phyloP scores from a whole-genome alignment of 37 sponge, comb jelly and placozoan species.

The Tethya wilhelma region DNA sequence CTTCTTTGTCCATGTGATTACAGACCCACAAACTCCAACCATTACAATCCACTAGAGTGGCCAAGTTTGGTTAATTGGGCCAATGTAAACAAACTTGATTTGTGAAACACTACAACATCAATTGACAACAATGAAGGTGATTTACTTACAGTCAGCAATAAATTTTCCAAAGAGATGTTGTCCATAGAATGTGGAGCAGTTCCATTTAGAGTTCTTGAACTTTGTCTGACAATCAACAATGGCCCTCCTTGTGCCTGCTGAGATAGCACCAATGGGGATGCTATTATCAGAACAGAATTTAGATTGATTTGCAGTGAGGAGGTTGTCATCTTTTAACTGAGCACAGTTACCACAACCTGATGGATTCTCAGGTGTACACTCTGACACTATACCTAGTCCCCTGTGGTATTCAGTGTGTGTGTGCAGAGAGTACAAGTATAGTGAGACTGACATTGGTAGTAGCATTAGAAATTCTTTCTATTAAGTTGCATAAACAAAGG shows the following conservation, averaged over 20 bases:
- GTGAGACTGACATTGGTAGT: no score
- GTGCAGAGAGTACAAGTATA: no score
- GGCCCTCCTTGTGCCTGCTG: conserved; percentile 27
- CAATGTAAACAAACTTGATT: no score
- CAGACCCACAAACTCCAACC: not conserved
- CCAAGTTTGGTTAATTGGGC: no score
- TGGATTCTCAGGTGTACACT: no score
- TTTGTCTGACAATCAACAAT: conserved; percentile 51
- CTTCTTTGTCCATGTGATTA: not conserved
- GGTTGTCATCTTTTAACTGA: not conserved
- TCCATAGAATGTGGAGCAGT: conserved; percentile 63
- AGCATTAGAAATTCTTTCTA: no score
- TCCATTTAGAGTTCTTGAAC: conserved; percentile 46
- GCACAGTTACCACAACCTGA: conserved; percentile 42
- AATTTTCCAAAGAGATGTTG: conserved; percentile 56
- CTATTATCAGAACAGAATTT: conserved; percentile 3
- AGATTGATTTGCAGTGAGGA: not conserved
- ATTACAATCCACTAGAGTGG: not conserved
- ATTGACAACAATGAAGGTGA: no score
- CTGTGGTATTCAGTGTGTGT: no score
- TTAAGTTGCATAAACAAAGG: no score
- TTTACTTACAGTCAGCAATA: conserved; percentile 42
- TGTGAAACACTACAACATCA: no score
- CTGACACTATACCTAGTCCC: no score
- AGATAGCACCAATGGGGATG: conserved; percentile 13